Percentiles rank a stretch among this genome's conserved stretches.
Conservation (phyloP, 2,888 invertebrate genomes). For the Clunio marinus region DNA sequence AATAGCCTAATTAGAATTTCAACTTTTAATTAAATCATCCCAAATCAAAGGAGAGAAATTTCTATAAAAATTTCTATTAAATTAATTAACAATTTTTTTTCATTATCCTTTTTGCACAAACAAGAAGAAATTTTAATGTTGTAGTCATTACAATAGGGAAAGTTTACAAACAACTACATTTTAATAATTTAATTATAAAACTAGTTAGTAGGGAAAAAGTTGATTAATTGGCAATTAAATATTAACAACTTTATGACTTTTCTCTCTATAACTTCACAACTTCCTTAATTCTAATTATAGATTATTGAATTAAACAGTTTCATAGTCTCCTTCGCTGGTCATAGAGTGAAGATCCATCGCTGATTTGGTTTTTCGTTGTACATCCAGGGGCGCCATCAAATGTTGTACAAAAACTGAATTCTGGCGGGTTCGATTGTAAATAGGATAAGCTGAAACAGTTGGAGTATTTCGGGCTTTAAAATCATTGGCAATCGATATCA, state of each 20-base stretch:
- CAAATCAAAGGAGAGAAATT: no score
- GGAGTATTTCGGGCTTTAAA: neutral
- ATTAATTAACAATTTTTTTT: neutral
- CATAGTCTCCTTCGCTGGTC: slow-evolving; percentile 51
- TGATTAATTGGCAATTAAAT: slow-evolving; percentile 15
- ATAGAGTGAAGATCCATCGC: slow-evolving; percentile 80
- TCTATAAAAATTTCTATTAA: no score
- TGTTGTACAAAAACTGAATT: slow-evolving; percentile 81
- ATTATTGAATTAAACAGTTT: slow-evolving; percentile 27
- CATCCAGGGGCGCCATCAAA: slow-evolving; percentile 60
- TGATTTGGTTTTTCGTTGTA: slow-evolving; percentile 73
- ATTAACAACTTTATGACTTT: neutral
- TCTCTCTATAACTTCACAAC: neutral
- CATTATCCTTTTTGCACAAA: no score
- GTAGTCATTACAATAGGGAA: neutral
- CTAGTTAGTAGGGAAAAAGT: neutral
- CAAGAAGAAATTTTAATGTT: no score
- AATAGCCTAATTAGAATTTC: no score
- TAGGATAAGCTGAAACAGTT: slow-evolving; percentile 30
- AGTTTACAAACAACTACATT: neutral
- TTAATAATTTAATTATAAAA: neutral
- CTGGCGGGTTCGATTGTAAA: slow-evolving; percentile 58
- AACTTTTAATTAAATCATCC: no score
- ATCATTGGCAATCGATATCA: neutral
- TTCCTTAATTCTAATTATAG: no score